These are phyloP conservation scores for Hirtodrosophila cameraria DNA, from an alignment of 2,888 invertebrate species.

Conservation along the genomic window DNA sequence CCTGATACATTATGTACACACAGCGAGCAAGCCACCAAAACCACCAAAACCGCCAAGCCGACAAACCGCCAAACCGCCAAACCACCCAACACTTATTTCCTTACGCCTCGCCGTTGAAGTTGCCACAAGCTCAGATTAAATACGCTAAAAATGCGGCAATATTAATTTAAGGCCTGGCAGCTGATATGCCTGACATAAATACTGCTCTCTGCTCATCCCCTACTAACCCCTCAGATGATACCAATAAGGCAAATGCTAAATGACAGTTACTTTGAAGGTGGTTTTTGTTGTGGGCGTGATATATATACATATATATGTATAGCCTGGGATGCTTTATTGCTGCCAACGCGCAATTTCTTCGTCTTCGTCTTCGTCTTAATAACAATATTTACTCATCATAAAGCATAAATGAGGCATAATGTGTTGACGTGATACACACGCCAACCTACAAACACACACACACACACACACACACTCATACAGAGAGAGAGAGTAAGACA, in stretches of 20 bases:
- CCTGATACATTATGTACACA: constrained; percentile 48
- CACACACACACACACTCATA: constrained; percentile 2
- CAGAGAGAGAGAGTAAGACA: too few relatives aligned
- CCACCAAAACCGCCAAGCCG: neutral
- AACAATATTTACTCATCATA: constrained; percentile 64
- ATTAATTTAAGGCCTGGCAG: constrained; percentile 6
- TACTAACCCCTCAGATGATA: constrained; percentile 22
- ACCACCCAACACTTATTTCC: too few relatives aligned
- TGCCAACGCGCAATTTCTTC: constrained; percentile 49
- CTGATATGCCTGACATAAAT: constrained; percentile 5
- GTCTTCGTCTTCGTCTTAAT: constrained; percentile 63
- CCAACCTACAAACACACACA: constrained; percentile 4
- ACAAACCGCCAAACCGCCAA: neutral
- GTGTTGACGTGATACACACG: constrained; percentile 39
- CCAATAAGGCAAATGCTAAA: constrained; percentile 52
- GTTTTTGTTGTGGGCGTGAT: neutral
- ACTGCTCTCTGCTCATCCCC: too few relatives aligned
- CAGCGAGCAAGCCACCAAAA: constrained; percentile 5
- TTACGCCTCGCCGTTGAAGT: too few relatives aligned
- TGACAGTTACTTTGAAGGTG: constrained; percentile 1
- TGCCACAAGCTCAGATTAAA: neutral
- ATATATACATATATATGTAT: too few relatives aligned
- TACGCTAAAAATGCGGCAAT: constrained; percentile 4
- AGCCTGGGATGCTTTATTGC: constrained; percentile 32
- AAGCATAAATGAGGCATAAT: constrained; percentile 63